These are phyloP conservation scores for Thamnophis elegans DNA, from an alignment of 2,797 vertebrate genomes.

Conservation along the genomic window DNA sequence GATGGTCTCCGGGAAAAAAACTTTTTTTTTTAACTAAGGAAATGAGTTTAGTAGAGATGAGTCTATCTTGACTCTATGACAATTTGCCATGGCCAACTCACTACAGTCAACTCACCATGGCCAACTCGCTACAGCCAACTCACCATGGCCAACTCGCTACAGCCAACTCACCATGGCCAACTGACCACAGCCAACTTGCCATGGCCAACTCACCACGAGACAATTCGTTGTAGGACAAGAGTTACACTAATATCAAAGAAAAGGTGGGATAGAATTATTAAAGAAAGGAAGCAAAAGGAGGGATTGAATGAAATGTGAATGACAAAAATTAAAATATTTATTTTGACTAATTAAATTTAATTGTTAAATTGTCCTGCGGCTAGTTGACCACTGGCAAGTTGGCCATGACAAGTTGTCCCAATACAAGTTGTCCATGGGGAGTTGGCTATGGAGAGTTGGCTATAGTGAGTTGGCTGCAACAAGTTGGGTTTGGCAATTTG, in stretches of 20 bases:
- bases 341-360: background rate
- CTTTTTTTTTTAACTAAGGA: background rate
- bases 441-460: too few species aligned
- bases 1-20: background rate
- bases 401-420: too few species aligned
- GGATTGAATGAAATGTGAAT: background rate
- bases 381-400: too few species aligned
- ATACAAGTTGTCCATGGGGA: too few species aligned
- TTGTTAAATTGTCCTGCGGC: background rate
- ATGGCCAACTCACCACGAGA: background rate
- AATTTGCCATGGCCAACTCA: too few species aligned
- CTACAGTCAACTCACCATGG: too few species aligned
- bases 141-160: too few species aligned
- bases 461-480: fast-evolving
- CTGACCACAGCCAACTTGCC: too few species aligned
- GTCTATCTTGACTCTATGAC: background rate
- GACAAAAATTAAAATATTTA: background rate
- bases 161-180: too few species aligned
- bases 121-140: too few species aligned
- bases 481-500: background rate
- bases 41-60: background rate
- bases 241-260: background rate
- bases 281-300: background rate
- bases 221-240: background rate
- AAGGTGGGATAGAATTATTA: background rate